Conservation (phyloP, 2,797 vertebrate species). For the Epinephelus malabaricus region DNA sequence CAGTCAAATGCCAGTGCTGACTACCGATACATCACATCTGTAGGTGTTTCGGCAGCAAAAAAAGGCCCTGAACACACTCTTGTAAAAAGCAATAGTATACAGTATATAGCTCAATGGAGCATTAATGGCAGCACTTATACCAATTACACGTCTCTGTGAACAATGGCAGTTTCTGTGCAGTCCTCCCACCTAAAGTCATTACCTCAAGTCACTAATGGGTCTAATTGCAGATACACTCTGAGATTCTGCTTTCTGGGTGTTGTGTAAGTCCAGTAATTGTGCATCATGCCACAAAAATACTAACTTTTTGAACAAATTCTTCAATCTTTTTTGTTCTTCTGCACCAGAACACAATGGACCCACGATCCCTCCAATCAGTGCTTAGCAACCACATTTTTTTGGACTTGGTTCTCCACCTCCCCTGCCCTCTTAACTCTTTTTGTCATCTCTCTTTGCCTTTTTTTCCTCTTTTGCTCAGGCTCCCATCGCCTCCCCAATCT, state of each 20-base stretch:
- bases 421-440: slow-evolving; percentile 37
- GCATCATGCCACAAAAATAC: slow-evolving; percentile 25
- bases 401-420: slow-evolving; percentile 32
- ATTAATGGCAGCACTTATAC: slow-evolving; percentile 74
- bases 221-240: slow-evolving; percentile 65
- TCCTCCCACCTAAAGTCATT: slow-evolving; percentile 72
- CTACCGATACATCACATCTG: slow-evolving; percentile 11
- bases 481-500: slow-evolving; percentile 50
- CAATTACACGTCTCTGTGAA: slow-evolving; percentile 60
- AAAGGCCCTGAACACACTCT: slow-evolving; percentile 10
- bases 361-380: slow-evolving; percentile 18
- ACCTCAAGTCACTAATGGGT: slow-evolving; percentile 61
- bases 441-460: slow-evolving; percentile 48
- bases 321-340: slow-evolving; percentile 26
- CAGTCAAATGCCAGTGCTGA: slow-evolving; percentile 14
- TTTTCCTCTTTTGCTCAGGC: neutral
- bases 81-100: slow-evolving; percentile 30
- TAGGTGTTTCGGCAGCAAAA: slow-evolving; percentile 14
- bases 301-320: slow-evolving; percentile 44
- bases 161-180: slow-evolving; percentile 57
- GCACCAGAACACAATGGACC: neutral
- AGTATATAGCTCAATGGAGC: slow-evolving; percentile 43
- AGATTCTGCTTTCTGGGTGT: slow-evolving; percentile 24
- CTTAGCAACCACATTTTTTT: slow-evolving; percentile 49
- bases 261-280: slow-evolving; percentile 33